These are phyloP conservation scores for Ophthalmolycus amberensis DNA, from an alignment of 2,113 vertebrate genomes.

Conservation along the genomic window DNA sequence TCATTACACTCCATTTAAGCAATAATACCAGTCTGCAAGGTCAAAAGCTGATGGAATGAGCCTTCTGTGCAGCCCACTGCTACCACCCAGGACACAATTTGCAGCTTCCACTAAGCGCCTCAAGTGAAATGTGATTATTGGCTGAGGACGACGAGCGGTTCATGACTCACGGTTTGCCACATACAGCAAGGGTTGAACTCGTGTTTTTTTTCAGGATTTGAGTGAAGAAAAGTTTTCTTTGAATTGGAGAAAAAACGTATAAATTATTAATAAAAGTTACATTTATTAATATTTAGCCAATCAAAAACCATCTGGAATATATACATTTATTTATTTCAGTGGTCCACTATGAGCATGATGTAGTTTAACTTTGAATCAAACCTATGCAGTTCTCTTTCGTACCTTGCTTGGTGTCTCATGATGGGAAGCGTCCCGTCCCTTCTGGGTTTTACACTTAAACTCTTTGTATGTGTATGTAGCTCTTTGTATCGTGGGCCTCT, in stretches of 20 bases:
- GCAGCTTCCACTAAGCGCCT: conserved; percentile 23
- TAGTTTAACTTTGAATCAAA: background rate
- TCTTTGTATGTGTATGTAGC: background rate
- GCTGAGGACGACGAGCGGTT: conserved; percentile 2
- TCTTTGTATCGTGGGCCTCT: background rate
- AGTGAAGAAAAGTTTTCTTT: conserved; percentile 5
- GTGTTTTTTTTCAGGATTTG: background rate
- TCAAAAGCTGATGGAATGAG: conserved; percentile 40
- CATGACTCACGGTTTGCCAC: background rate
- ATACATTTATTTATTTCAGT: background rate
- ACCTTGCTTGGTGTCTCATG: background rate
- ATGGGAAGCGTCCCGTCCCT: no score
- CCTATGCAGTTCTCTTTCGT: background rate
- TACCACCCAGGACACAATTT: conserved; percentile 25
- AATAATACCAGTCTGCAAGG: conserved; percentile 36
- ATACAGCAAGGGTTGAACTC: background rate
- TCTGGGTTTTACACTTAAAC: background rate
- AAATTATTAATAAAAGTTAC: background rate
- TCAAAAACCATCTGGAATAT: background rate
- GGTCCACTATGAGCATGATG: background rate
- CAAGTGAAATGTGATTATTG: conserved; percentile 38
- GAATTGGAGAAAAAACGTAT: background rate
- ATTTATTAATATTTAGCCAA: background rate
- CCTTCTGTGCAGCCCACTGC: conserved; percentile 21
- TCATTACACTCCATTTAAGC: conserved; percentile 47